These are phyloP conservation scores for Dynastes grantii DNA, from an alignment of 2,888 invertebrate species.

Conservation along the genomic window DNA sequence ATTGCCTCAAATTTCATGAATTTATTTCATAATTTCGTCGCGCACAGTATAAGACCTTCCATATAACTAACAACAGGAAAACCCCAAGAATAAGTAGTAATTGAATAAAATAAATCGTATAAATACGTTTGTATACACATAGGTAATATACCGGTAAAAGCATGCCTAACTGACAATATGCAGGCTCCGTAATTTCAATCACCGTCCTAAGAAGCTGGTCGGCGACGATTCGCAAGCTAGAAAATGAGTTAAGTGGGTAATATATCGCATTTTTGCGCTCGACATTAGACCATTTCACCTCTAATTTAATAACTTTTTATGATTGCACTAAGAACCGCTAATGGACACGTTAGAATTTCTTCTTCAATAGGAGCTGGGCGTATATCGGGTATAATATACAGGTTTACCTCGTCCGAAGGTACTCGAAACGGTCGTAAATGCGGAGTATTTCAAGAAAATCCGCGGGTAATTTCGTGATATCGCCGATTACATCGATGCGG, in stretches of 20 bases:
- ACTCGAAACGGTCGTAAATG: not conserved
- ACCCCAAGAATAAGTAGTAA: not conserved
- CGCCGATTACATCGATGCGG: not conserved
- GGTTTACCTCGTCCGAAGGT: slow-evolving; percentile 7
- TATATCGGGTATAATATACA: not conserved
- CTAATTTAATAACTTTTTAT: slow-evolving; percentile 37
- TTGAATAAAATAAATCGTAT: not conserved
- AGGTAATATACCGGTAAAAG: slow-evolving; percentile 1
- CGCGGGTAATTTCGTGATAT: slow-evolving; percentile 2
- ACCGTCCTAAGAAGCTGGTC: not conserved
- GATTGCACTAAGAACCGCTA: slow-evolving; percentile 12
- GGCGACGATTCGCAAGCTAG: not conserved
- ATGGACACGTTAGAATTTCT: slow-evolving; percentile 26
- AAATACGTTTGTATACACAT: not conserved
- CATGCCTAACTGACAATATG: not conserved
- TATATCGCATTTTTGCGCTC: slow-evolving; percentile 36
- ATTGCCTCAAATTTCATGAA: no score
- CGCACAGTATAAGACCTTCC: no score
- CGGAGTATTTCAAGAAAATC: slow-evolving; percentile 11
- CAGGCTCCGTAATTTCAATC: not conserved
- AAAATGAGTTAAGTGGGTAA: slow-evolving; percentile 14
- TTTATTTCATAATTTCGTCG: no score
- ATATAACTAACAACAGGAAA: not conserved
- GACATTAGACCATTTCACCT: slow-evolving; percentile 17
- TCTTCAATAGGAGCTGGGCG: not conserved